Conservation (phyloP, 2,113 vertebrate genomes). For the Pampusana beccarii region DNA sequence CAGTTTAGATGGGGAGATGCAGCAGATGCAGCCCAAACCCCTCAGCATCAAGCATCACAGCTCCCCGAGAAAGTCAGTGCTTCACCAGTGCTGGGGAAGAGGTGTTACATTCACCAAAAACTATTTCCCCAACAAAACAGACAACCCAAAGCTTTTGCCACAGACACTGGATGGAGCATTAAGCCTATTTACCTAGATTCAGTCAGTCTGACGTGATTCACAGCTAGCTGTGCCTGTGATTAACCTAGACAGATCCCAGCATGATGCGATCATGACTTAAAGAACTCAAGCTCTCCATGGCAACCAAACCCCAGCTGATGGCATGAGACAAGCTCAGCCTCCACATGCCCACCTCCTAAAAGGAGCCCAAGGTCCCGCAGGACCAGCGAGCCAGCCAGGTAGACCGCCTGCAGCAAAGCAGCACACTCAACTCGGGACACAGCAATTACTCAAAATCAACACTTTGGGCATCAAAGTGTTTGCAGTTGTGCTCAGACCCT, state of each 20-base stretch:
- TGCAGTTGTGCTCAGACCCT: not conserved
- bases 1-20: not conserved
- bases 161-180: not conserved
- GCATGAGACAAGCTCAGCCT: not conserved
- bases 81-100: not conserved
- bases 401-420: not conserved
- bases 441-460: not conserved
- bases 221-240: not conserved
- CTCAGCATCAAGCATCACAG: not conserved
- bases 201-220: not conserved
- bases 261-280: constrained; percentile 19
- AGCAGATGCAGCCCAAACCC: not conserved
- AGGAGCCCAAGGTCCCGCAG: not conserved
- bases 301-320: constrained; percentile 12
- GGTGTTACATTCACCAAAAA: not conserved
- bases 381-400: not conserved
- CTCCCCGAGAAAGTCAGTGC: not conserved
- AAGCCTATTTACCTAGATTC: constrained; percentile 50
- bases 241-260: constrained; percentile 30
- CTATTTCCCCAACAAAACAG: not conserved
- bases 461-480: not conserved
- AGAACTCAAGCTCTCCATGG: constrained; percentile 38
- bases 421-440: not conserved
- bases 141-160: not conserved
- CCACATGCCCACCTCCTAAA: not conserved